A percentile compares a stretch with the other conserved stretches of the same genome.
Conservation (phyloP, 1,140 invertebrate genomes). For the Heliothis virescens region DNA sequence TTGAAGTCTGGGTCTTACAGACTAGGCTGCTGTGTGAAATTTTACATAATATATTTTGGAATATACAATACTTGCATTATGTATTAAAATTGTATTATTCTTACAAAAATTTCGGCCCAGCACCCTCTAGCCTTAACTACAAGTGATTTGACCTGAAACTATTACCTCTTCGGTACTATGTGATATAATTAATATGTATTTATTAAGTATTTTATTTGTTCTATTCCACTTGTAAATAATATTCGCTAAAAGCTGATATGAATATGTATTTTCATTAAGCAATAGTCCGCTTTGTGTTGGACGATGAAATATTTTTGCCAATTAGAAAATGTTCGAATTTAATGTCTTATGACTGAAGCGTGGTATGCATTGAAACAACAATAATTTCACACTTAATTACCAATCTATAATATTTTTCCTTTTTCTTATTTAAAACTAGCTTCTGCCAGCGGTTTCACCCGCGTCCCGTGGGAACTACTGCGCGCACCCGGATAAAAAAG, state of each 20-base stretch:
- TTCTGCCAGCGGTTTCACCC: too few relatives aligned
- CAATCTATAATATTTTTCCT: too few relatives aligned
- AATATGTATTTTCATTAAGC: conserved; percentile 12
- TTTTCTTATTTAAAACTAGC: too few relatives aligned
- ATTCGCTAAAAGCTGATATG: conserved; percentile 37
- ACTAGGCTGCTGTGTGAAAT: too few relatives aligned
- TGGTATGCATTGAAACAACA: background rate
- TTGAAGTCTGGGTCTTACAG: too few relatives aligned
- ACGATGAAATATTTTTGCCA: conserved; percentile 18
- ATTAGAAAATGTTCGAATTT: conserved; percentile 45
- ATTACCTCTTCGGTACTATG: conserved; percentile 59
- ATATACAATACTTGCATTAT: too few relatives aligned
- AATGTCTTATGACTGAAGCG: conserved; percentile 9
- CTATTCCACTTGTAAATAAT: conserved; percentile 37
- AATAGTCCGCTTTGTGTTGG: background rate
- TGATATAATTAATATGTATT: conserved; percentile 53
- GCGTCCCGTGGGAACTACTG: too few relatives aligned
- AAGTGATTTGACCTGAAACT: conserved; percentile 49
- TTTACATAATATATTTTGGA: too few relatives aligned
- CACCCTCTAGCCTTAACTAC: background rate
- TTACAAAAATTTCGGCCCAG: conserved; percentile 1
- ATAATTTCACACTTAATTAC: background rate
- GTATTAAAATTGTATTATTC: too few relatives aligned
- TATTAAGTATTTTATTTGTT: conserved; percentile 36
- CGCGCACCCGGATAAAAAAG: too few relatives aligned